These are phyloP conservation scores for Collichthys lucidus DNA, from an alignment of 2,113 vertebrate species.

Conservation along the genomic window DNA sequence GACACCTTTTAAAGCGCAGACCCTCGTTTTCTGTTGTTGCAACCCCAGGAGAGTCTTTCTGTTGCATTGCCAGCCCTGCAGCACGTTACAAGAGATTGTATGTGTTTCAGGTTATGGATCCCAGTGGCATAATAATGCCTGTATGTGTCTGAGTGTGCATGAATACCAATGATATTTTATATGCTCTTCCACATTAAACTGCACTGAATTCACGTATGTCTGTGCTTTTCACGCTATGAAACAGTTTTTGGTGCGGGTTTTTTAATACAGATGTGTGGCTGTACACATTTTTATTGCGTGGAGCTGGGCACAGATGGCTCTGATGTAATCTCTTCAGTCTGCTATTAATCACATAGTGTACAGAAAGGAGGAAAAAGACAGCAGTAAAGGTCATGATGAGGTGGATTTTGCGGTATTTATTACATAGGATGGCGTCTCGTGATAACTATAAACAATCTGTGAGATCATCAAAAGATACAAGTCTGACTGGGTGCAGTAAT, in stretches of 20 bases:
- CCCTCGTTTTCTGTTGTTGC: conserved; percentile 56
- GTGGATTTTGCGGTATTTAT: conserved; percentile 24
- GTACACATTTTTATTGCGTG: conserved; percentile 74
- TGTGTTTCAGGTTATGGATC: conserved; percentile 66
- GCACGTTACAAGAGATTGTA: conserved; percentile 59
- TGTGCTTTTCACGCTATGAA: conserved; percentile 9
- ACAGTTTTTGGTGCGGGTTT: conserved; percentile 43
- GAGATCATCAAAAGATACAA: conserved; percentile 40
- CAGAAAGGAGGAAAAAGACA: conserved; percentile 50
- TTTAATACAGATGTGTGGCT: conserved; percentile 61
- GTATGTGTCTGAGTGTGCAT: neutral
- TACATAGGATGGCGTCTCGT: neutral
- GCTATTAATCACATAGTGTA: conserved; percentile 68
- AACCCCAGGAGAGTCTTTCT: conserved; percentile 43
- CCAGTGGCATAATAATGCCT: conserved; percentile 59
- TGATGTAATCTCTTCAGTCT: conserved; percentile 82
- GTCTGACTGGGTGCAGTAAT: conserved; percentile 15
- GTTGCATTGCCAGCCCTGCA: conserved; percentile 44
- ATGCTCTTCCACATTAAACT: conserved; percentile 15
- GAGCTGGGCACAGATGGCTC: conserved; percentile 84
- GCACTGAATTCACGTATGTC: conserved; percentile 14
- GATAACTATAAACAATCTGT: conserved; percentile 15
- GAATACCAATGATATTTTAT: conserved; percentile 22
- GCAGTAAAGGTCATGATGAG: conserved; percentile 57
- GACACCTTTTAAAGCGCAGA: conserved; percentile 64